Evolutionary conservation across 53 echinoderm and acorn worm genomes (phyloP).

Genomic region (Echinometra lucunter): DNA sequence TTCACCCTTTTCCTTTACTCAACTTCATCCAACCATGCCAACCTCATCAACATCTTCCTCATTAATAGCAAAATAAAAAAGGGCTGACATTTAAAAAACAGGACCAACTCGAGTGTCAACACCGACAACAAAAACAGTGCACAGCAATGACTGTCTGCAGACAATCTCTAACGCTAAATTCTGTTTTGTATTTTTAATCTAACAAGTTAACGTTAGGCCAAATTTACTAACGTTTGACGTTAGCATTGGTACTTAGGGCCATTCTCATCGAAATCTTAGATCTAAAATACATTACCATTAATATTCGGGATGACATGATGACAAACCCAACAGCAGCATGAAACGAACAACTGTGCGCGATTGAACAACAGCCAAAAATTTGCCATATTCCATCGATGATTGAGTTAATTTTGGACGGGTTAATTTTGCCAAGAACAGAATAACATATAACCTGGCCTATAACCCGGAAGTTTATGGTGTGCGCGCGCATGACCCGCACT

Average conservation of each 20-base stretch:
- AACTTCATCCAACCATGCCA: no score
- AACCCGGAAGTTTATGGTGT: neutral
- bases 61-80: neutral
- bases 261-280: no score
- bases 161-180: no score
- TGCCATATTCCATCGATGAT: constrained; percentile 7
- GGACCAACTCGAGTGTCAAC: no score
- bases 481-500: neutral
- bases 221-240: no score
- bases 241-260: no score
- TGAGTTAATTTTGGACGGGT: neutral
- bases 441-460: neutral
- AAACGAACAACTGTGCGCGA: constrained; percentile 11
- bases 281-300: neutral
- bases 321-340: neutral
- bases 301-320: constrained; percentile 8
- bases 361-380: neutral
- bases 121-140: no score
- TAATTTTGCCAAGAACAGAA: neutral
- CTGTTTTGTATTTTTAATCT: no score
- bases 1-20: no score
- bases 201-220: no score
- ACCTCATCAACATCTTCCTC: no score
- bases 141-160: no score
- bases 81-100: neutral